A percentile compares a stretch with the other conserved stretches of the same genome.
Evolutionary conservation across 1,140 invertebrate species (phyloP).

Genomic region (Tribolium castaneum): DNA sequence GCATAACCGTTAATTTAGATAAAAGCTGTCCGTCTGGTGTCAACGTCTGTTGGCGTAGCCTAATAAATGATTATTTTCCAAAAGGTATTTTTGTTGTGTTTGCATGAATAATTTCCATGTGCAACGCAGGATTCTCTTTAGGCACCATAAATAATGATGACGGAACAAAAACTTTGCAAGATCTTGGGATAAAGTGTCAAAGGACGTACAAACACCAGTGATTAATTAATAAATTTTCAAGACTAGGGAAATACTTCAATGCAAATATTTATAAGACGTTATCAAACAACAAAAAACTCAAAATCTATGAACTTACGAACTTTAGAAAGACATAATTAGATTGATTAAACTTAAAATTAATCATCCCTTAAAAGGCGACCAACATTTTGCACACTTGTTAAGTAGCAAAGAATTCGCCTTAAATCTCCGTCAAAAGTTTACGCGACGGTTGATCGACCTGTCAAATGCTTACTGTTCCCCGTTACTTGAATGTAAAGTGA

Average conservation of each 20-base stretch:
- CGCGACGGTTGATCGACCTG: neutral
- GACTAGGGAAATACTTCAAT: constrained; percentile 6
- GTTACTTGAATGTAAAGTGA: neutral
- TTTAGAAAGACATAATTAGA: constrained; percentile 7
- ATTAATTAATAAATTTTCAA: constrained; percentile 32
- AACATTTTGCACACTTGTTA: neutral
- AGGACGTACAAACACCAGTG: constrained; percentile 16
- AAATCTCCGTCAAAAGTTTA: neutral
- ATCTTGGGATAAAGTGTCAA: constrained; percentile 34
- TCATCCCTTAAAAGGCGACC: neutral
- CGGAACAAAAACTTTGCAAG: constrained; percentile 25
- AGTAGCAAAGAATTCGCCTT: neutral
- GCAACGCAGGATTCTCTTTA: constrained; percentile 1
- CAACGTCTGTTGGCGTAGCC: neutral
- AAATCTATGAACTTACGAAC: constrained; percentile 1
- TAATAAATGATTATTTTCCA: neutral
- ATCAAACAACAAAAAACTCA: neutral
- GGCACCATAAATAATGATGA: constrained; percentile 25
- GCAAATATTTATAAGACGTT: constrained; percentile 19
- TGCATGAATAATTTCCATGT: constrained; percentile 16
- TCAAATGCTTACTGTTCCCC: neutral
- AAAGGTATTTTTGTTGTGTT: neutral
- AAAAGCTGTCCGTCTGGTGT: neutral
- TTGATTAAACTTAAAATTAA: constrained; percentile 9
- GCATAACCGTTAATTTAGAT: neutral